phyloP scores from a whole-genome alignment of 2,888 invertebrate genomes.

The Philhelius pedissequus region DNA sequence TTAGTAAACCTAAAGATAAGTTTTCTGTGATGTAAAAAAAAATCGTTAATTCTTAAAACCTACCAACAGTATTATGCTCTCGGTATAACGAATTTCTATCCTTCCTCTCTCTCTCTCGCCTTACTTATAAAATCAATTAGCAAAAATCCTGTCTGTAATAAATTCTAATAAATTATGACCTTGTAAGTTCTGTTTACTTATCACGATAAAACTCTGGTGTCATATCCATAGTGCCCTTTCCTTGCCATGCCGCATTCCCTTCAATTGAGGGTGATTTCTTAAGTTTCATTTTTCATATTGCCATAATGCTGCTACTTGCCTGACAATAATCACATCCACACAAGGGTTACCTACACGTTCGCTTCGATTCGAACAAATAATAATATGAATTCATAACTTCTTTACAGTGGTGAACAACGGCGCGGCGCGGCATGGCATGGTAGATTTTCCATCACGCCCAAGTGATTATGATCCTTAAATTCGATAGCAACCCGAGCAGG shows the following conservation, averaged over 20 bases:
- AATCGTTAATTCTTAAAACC: not conserved
- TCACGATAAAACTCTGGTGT: slow-evolving; percentile 61
- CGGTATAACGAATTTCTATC: not conserved
- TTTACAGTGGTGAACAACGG: slow-evolving; percentile 1
- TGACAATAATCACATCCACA: not conserved
- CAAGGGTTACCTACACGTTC: slow-evolving; percentile 1
- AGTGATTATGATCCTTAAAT: slow-evolving; percentile 68
- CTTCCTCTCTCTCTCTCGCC: not conserved
- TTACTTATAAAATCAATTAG: slow-evolving; percentile 41
- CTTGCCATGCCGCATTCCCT: not conserved
- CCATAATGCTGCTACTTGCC: not conserved
- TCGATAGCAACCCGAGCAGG: slow-evolving; percentile 15
- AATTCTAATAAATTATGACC: slow-evolving; percentile 56
- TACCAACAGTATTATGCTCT: not conserved
- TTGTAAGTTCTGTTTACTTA: slow-evolving; percentile 64
- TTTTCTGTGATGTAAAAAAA: no score
- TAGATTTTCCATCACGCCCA: slow-evolving; percentile 64
- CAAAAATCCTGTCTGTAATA: slow-evolving; percentile 21
- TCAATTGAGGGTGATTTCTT: slow-evolving; percentile 32
- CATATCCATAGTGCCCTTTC: slow-evolving; percentile 16
- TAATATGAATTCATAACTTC: slow-evolving; percentile 66
- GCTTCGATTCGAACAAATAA: not conserved
- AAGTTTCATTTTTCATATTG: not conserved
- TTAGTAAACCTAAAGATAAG: no score
- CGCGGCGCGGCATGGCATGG: slow-evolving; percentile 45